phyloP scores from a whole-genome alignment of 2,113 vertebrate species.

The Phyllostomus discolor region DNA sequence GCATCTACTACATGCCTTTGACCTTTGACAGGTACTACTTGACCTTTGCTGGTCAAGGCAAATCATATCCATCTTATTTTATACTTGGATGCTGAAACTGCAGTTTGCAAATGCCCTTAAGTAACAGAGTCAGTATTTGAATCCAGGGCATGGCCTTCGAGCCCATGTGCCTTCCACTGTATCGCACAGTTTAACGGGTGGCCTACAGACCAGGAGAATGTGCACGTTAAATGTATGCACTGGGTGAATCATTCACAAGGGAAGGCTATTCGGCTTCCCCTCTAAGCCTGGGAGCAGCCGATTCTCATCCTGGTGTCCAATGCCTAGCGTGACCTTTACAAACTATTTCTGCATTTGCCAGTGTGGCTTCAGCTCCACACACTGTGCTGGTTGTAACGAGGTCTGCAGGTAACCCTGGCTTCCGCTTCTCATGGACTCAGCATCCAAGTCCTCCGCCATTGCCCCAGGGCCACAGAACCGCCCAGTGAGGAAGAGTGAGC shows the following conservation, averaged over 20 bases:
- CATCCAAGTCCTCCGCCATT: fast-evolving
- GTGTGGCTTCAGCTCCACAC: fast-evolving
- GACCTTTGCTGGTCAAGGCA: background rate
- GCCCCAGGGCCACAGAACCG: fast-evolving
- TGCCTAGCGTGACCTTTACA: background rate
- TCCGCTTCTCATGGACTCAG: background rate
- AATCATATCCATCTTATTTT: too few relatives aligned
- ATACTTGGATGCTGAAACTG: background rate
- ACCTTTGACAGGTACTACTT: too few relatives aligned
- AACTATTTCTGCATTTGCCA: background rate
- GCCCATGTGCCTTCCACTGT: fast-evolving
- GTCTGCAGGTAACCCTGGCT: background rate
- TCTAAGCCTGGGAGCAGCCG: too few relatives aligned
- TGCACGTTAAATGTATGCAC: fast-evolving
- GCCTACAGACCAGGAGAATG: background rate
- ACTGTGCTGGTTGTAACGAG: too few relatives aligned
- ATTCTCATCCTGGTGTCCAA: background rate
- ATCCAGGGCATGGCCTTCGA: background rate
- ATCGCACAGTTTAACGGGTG: fast-evolving
- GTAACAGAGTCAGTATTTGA: background rate
- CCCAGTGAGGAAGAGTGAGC: background rate
- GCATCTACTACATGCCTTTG: background rate
- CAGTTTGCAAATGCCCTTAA: background rate
- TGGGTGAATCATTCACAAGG: background rate
- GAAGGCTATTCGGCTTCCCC: background rate